Base-by-base conservation (phyloP, 2,113 vertebrate species). In the Podarcis raffonei region DNA sequence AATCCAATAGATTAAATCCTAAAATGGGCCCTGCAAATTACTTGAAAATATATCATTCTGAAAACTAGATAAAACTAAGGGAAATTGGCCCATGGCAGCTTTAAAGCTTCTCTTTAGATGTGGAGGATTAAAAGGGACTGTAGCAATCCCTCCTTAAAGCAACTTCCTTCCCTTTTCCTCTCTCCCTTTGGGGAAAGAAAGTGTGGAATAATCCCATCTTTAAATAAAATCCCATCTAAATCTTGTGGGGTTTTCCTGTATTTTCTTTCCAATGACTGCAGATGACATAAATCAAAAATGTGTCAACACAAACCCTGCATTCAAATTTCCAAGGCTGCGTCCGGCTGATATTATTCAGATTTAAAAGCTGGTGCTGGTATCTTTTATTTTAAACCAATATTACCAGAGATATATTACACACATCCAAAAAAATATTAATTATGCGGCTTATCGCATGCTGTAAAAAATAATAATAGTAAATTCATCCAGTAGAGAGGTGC, bases 121-220 rank as follows among this genome's bases (percentile, higher is more conserved):
- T 18, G 27, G 27, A 78, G 32, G 59, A 78, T 89, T 84, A 69
- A 59, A 69, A 30, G 65, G 81, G 53, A 53, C 42, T 74, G n/a
- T 53, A 37, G n/a, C 5, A 53, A n/a, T 30, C 37, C 48, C 13
- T 37, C 59, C 77, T 66, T 2, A 76, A 42, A 53, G 69, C 65
- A 82, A 32, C 76, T 27, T 93, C 86, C 39, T 89, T 72, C 82
- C 86, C 85, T 66, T 87, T 90, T 93, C 87, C 89, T 78, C 75
- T 69, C 65, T 48, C 48, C 92, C 2, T 6, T 35, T 77, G 71
- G 87, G 86, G 84, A 91, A 53, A 53, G 48, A 53, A 90, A 15
- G 3, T 16, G 86, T 81, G 1, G 0, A 89, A 83, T 2, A 0
- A 77, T 69, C 88, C 87, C 35, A 77, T 80, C 89, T 86, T 62